Evolutionary conservation across 1,140 invertebrate species (phyloP), one percentile per base, ranked within the genome.

Genomic region (Diprion similis): DNA sequence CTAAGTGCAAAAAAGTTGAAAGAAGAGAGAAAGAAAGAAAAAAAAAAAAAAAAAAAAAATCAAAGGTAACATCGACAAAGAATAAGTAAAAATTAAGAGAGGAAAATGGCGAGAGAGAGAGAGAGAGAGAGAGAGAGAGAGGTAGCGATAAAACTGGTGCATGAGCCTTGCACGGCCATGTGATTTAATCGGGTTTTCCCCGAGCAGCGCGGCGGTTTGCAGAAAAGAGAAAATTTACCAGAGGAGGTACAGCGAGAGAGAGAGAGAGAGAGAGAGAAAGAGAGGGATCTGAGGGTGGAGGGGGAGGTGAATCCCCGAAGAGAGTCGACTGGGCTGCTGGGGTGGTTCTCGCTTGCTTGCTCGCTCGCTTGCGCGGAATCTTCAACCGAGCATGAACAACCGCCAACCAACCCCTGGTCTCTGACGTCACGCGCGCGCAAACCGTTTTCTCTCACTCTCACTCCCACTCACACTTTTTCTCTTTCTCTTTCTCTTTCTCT

Each of bases 251-350:
- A 65, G 65, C 45, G 45, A n/a, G 67, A 19, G 45, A 48, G 67
- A 47, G 67, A 75, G 73, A 45, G 72, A 66, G 65, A 73, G 66
- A 48, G 46, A 73, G 66, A 73, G 67, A 70, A 68, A 70, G 67
- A 75, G 46, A 17, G 66, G 68, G 70, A 71, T 46, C 45, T 18
- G 47, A 46, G 74, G 68, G 72, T 66, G 9, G 45, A 70, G 48
- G 73, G 46, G 69, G 64, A 70, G 18, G 64, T 59, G 73, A 65
- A 66, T 19, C 46, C 46, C 11, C n/a, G 66, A 18, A 46, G 46
- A 48, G 46, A 11, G 66, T 17, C 19, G 46, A 48, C 51, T 17
- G 51, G 46, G 51, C 17, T 45, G 46, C 70, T 45, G 24, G 68
- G 46, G 46, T 59, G 51, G 51, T 59, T 59, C 11, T 37, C 11